These are phyloP conservation scores for Hemiprocne comata DNA, from an alignment of 2,113 vertebrate species.

Conservation along the genomic window DNA sequence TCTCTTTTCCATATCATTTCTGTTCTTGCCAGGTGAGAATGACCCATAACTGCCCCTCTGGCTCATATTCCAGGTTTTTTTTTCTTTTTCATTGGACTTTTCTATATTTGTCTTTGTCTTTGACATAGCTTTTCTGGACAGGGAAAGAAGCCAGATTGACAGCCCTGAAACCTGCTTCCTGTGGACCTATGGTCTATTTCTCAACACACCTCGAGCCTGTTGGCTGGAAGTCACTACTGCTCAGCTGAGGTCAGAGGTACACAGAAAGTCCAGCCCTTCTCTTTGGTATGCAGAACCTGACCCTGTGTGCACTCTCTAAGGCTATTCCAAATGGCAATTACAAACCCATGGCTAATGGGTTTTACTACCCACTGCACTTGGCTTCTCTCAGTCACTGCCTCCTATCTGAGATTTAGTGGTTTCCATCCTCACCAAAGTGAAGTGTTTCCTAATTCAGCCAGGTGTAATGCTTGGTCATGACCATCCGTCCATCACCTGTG, in stretches of 20 bases:
- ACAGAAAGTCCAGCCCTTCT: background rate
- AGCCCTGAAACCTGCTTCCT: background rate
- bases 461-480: background rate
- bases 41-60: background rate
- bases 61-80: background rate
- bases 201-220: background rate
- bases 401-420: background rate
- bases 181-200: background rate
- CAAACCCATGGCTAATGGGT: background rate
- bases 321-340: background rate
- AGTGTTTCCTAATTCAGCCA: background rate
- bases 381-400: background rate
- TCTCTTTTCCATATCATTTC: background rate
- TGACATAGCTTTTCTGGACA: background rate
- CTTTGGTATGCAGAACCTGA: background rate
- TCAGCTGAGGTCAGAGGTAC: background rate
- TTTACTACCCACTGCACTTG: background rate
- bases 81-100: background rate
- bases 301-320: background rate
- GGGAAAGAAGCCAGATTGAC: background rate
- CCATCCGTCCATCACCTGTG: background rate
- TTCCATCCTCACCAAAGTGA: background rate
- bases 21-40: background rate
- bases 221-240: background rate
- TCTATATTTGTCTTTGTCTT: background rate